Percentiles rank a stretch among this genome's conserved stretches.
These are phyloP conservation scores for Myopa tessellatipennis DNA, from an alignment of 2,888 invertebrate genomes.

Conservation along the genomic window DNA sequence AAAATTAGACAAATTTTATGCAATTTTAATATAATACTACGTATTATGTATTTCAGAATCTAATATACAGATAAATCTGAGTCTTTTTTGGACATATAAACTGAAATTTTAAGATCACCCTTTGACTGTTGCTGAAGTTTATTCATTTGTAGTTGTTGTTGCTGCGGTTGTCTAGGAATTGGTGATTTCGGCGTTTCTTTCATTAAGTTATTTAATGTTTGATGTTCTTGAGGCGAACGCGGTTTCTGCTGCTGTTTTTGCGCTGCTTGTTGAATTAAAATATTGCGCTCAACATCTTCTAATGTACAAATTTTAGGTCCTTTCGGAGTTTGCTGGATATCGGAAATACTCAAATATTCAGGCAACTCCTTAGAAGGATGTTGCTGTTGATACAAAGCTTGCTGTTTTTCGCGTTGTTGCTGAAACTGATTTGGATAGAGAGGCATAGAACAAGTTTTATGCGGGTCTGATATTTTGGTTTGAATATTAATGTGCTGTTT, in stretches of 20 bases:
- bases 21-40: no score
- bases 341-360: constrained; percentile 50
- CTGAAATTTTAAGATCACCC: constrained; percentile 48
- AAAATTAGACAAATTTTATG: no score
- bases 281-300: constrained; percentile 67
- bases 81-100: not conserved
- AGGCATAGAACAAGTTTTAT: constrained; percentile 31
- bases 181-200: constrained; percentile 51
- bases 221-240: constrained; percentile 52
- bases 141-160: constrained; percentile 55
- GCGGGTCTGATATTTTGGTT: constrained; percentile 8
- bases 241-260: constrained; percentile 55
- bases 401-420: constrained; percentile 45
- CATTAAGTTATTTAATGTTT: constrained; percentile 48
- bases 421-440: constrained; percentile 59
- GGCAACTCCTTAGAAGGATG: constrained; percentile 39
- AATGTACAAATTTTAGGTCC: constrained; percentile 65
- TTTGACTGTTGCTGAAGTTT: constrained; percentile 54
- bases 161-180: constrained; percentile 58
- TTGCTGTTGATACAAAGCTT: constrained; percentile 32
- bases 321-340: constrained; percentile 47
- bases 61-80: not conserved
- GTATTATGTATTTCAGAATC: no score
- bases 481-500: constrained; percentile 51
- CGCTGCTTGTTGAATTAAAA: constrained; percentile 64